Evolutionary conservation across 2,888 invertebrate genomes (phyloP).

Genomic region (Parnassius glacialis): DNA sequence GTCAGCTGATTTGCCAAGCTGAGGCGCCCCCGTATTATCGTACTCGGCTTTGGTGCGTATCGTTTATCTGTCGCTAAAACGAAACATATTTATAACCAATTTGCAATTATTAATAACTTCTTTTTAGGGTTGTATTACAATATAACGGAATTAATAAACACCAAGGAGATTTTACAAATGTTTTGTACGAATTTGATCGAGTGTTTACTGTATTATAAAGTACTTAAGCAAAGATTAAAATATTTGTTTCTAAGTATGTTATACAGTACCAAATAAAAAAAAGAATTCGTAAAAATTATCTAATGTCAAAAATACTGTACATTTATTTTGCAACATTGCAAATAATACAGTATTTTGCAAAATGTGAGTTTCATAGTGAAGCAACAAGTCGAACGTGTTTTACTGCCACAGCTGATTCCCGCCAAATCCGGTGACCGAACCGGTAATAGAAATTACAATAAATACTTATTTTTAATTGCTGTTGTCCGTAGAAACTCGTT

Average conservation of each 20-base stretch:
- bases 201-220: too few species aligned
- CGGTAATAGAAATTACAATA: conserved; percentile 20
- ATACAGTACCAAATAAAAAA: too few species aligned
- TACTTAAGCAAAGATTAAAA: too few species aligned
- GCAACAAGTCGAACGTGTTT: conserved; percentile 34
- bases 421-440: conserved; percentile 38
- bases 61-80: conserved; percentile 3
- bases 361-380: conserved; percentile 24
- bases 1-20: conserved; percentile 43
- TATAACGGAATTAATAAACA: too few species aligned
- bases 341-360: not conserved
- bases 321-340: too few species aligned
- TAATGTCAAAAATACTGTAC: too few species aligned
- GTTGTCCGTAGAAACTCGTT: conserved; percentile 29
- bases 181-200: too few species aligned
- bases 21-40: conserved; percentile 40
- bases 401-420: conserved; percentile 42
- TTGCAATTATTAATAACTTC: too few species aligned
- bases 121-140: too few species aligned
- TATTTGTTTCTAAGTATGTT: too few species aligned
- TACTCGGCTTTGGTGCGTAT: not conserved
- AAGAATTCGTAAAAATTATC: too few species aligned
- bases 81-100: not conserved
- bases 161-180: too few species aligned
- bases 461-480: conserved; percentile 16